Evolutionary conservation across 2,888 invertebrate species (phyloP).

Genomic region (Perithous albicinctus): DNA sequence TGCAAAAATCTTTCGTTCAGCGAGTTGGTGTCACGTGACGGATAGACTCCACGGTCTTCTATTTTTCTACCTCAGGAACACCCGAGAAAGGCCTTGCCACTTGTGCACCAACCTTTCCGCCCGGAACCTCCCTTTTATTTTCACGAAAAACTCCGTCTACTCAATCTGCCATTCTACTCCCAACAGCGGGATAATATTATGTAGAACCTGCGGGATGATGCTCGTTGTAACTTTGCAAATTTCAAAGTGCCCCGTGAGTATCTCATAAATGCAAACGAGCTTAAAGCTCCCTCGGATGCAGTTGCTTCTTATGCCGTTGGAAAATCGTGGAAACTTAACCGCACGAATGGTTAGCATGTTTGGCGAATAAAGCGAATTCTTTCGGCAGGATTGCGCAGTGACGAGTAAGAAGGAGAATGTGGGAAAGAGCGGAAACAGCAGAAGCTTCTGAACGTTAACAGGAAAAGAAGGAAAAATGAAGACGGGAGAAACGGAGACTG

Average conservation of each 20-base stretch:
- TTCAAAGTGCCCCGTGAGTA: slow-evolving; percentile 64
- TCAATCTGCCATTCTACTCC: slow-evolving; percentile 42
- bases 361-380: slow-evolving; percentile 45
- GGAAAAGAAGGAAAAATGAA: not conserved
- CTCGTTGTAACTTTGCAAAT: slow-evolving; percentile 62
- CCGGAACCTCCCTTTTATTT: slow-evolving; percentile 33
- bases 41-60: not conserved
- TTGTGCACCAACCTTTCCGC: slow-evolving; percentile 25
- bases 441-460: slow-evolving; percentile 17
- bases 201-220: slow-evolving; percentile 53
- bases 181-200: slow-evolving; percentile 64
- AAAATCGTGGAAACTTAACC: slow-evolving; percentile 49
- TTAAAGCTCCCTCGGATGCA: slow-evolving; percentile 43
- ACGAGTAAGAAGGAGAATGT: not conserved
- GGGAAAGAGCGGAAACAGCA: not conserved
- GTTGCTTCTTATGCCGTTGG: not conserved
- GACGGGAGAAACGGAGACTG: not conserved
- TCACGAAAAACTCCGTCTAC: slow-evolving; percentile 25
- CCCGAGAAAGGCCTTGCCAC: slow-evolving; percentile 37
- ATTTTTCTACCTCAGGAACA: not conserved
- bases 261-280: slow-evolving; percentile 68
- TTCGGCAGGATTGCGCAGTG: not conserved
- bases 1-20: slow-evolving; percentile 38
- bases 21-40: slow-evolving; percentile 13
- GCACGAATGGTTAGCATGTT: slow-evolving; percentile 62